Evolutionary conservation across 2,797 vertebrate species (phyloP), one percentile per base, ranked within the genome.

Genomic region (Leptoclinus maculatus): DNA sequence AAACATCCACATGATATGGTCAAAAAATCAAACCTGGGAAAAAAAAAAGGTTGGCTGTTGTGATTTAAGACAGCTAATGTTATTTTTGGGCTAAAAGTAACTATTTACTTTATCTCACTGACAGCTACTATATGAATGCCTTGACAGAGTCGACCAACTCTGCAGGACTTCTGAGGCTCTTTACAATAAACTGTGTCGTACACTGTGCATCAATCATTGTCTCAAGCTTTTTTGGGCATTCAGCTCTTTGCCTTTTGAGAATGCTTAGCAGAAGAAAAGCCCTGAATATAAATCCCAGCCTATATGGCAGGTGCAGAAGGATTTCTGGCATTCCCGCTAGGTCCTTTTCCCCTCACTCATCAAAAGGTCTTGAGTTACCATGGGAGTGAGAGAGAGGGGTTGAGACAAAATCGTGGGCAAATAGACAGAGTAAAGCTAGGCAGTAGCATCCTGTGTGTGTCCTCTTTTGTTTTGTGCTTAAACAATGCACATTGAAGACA

Each of bases 261-360:
- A 70, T 54, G 12, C 14, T 54, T 65, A 68, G 71, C 53, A 62
- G 76, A 32, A 58, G 74, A 73, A 83, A 75, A 76, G 36, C 63
- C 73, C 53, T 71, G 68, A 69, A 82, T 76, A 67, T 77, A 80
- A 89, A 66, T 83, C 70, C 78, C 39, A 80, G 78, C 54, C 83
- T 79, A 80, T 83, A 78, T 34, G 54, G 83, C 91, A 93, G 91
- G 90, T 92, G 92, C 71, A 83, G 86, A 89, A 51, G 23, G 69
- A 87, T 79, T 84, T 88, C 80, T 83, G 85, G 79, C 85, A 82
- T 51, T 81, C 36, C 45, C 66, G 25, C 83, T 47, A 53, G 7
- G n/a, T 85, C 43, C 78, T 84, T 84, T 90, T 89, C 85, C 63
- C 66, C 54, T 92, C 90, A 88, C 63, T 93, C 90, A 88, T 86